Evolutionary conservation across 2,888 invertebrate genomes (phyloP).

Genomic region (Cremastinae sp.): DNA sequence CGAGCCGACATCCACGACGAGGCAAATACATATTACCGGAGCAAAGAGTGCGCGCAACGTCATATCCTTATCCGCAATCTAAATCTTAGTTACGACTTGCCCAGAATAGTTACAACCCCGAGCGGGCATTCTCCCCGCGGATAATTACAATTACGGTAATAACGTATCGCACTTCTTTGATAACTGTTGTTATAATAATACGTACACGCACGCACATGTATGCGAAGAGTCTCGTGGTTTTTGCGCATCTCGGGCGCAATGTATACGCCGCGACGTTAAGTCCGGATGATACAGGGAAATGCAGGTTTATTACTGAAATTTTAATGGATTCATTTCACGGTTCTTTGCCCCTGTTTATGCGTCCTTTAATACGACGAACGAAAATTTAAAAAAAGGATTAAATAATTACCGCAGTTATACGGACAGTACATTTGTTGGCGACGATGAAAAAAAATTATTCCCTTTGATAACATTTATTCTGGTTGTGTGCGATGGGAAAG

Average conservation of each 20-base stretch:
- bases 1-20: conserved; percentile 18
- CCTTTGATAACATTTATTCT: too few relatives aligned
- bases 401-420: conserved; percentile 11
- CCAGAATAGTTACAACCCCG: conserved; percentile 59
- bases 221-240: conserved; percentile 19
- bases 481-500: too few relatives aligned
- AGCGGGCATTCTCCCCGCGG: conserved; percentile 46
- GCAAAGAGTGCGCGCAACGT: conserved; percentile 46
- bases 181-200: conserved; percentile 63
- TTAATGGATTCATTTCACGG: conserved; percentile 51
- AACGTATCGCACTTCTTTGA: conserved; percentile 63
- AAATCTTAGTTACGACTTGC: conserved; percentile 71
- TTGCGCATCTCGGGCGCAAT: conserved; percentile 24
- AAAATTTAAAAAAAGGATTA: conserved; percentile 16
- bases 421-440: not conserved
- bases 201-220: conserved; percentile 28
- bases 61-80: conserved; percentile 68
- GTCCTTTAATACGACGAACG: not conserved
- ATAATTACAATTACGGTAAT: conserved; percentile 71
- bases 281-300: conserved; percentile 2
- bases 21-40: conserved; percentile 32
- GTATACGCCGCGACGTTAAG: conserved; percentile 24
- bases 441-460: not conserved
- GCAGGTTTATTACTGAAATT: conserved; percentile 50
- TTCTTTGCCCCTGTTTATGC: conserved; percentile 21